Evolutionary conservation across 1,140 invertebrate genomes (phyloP), one percentile per base, ranked within the genome.

Genomic region (Heliconius congener): DNA sequence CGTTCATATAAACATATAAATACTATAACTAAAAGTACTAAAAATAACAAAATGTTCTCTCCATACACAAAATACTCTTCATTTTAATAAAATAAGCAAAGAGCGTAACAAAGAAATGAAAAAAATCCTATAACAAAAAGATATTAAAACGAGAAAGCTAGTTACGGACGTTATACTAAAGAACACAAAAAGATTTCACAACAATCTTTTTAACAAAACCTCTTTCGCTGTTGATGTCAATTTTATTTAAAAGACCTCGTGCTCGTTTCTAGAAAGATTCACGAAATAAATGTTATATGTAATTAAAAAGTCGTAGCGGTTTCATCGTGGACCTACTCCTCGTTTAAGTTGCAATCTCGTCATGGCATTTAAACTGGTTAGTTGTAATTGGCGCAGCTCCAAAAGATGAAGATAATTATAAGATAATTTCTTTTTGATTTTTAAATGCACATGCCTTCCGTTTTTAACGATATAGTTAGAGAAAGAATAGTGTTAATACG

Each of bases 301-400:
- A 78, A 78, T 78, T 78, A 78, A 78, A 78, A 71, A 66, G 77
- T 78, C 77, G 72, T 78, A 78, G 74, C 72, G 57, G 27, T 70
- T 78, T 78, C 60, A 50, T 19, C 73, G 77, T 74, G 75, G 71
- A 77, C 19, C 74, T 77, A 46, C 73, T 77, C n/a, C 60, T 77
- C 80, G 71, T 77, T 81, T 57, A 77, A 71, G 74, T 81, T 77
- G 71, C 60, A 81, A 81, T 77, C 73, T 60, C 76, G 76, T 81
- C 80, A 81, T 42, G 66, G 73, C 55, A 81, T 81, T 81, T 81
- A 81, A 81, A 76, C 60, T 81, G 77, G 60, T 71, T 77, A 81
- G 71, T 81, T 50, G 46, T 76, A 77, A 81, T 73, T 81, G 80
- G 80, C 80, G 71, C n/a, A 23, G 18, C 27, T 75, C 77, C 77